These are phyloP conservation scores for Zaprionus tsacasi DNA, from an alignment of 1,140 invertebrate species.

Conservation along the genomic window DNA sequence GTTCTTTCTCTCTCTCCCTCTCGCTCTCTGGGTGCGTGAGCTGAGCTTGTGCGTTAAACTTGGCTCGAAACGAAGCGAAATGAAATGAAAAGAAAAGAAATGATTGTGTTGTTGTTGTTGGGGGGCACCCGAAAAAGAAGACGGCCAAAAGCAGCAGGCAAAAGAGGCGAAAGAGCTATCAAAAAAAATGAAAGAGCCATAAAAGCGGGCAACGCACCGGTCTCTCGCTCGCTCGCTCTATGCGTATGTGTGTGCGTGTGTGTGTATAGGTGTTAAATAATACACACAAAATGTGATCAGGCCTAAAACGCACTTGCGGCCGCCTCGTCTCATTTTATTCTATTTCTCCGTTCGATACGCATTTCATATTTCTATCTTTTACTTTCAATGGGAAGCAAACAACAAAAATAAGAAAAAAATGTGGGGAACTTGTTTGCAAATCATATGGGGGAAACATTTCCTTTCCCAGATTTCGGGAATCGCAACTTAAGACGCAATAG, in stretches of 20 bases:
- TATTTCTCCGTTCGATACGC: conserved; percentile 36
- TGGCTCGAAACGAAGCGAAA: conserved; percentile 65
- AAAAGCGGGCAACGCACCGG: conserved; percentile 22
- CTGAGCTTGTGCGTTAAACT: conserved; percentile 63
- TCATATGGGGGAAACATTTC: conserved; percentile 27
- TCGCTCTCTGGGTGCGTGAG: conserved; percentile 58
- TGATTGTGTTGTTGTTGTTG: conserved; percentile 62
- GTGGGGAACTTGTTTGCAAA: conserved; percentile 30
- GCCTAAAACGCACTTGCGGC: conserved; percentile 75
- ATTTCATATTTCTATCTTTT: conserved; percentile 54
- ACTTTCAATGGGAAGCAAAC: conserved; percentile 58
- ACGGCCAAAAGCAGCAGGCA: conserved; percentile 52
- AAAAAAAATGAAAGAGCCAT: conserved; percentile 18
- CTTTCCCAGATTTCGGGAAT: conserved; percentile 30
- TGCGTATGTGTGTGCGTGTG: conserved; percentile 9
- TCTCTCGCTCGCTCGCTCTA: conserved; percentile 1
- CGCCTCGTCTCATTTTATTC: conserved; percentile 54
- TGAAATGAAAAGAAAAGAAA: conserved; percentile 67
- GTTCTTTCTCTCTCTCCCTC: not conserved
- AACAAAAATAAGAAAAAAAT: no score
- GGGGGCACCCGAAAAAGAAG: conserved; percentile 51
- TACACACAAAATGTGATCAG: conserved; percentile 28
- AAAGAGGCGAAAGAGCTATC: conserved; percentile 56
- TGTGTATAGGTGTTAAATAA: conserved; percentile 74
- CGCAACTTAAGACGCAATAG: conserved; percentile 62